Base-by-base conservation (phyloP, 2,113 vertebrate genomes). In the Alosa alosa region DNA sequence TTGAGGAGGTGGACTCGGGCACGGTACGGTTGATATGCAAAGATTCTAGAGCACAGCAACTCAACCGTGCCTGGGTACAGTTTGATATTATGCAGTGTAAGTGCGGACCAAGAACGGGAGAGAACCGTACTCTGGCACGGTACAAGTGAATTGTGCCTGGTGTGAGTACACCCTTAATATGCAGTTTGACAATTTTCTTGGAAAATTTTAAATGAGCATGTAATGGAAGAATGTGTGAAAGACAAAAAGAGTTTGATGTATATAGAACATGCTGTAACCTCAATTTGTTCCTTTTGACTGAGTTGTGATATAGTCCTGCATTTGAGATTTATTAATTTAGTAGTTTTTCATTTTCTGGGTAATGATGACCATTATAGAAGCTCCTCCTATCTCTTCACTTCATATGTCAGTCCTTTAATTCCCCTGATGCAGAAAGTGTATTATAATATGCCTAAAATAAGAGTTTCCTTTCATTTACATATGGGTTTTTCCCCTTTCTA, bases 271-370 rank as follows among this genome's bases (percentile, higher is more conserved):
- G 4, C 22, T 25, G 60, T 64, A 64, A 25, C 20, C 20, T 6
- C 60, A 64, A n/a, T 25, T 64, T 22, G 20, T 64, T 64, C 7
- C n/a, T 64, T 25, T n/a, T 64, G 60, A 9, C n/a, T 64, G n/a
- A n/a, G 60, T n/a, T 64, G 60, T 64, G n/a, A 64, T 64, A 64
- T n/a, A 64, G 60, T 64, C 60, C 22, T 64, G 20, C 60, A 64
- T 64, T 64, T 64, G 60, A n/a, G 60, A 25, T n/a, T n/a, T 64
- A 7, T 64, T 64, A 1, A 64, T 64, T 64, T 6, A 25, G 20
- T 64, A 25, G 20, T 64, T 64, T 22, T 64, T 64, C 7, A 64
- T 7, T 3, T 25, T 5, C n/a, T 20, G 4, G n/a, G 60, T 64
- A 39, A 25, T 39, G 2, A 36, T 39, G 8, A 75, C 68, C 68